Conservation (phyloP, 2,888 invertebrate species). For the Sicus ferrugineus region DNA sequence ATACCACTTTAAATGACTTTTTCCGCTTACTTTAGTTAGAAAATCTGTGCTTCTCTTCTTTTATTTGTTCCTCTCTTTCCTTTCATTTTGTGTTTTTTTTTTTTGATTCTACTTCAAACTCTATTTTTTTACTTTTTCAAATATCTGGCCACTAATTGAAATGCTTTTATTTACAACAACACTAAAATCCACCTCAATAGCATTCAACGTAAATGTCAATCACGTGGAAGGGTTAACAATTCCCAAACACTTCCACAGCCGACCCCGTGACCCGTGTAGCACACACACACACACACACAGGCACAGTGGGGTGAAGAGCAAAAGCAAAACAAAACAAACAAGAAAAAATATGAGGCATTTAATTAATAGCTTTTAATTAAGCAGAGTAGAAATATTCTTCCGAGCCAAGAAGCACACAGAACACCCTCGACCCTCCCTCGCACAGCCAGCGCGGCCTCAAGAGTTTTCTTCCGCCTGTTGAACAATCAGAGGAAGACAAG, state of each 20-base stretch:
- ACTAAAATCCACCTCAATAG: not conserved
- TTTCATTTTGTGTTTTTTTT: too few species aligned
- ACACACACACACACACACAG: not conserved
- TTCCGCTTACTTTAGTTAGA: too few species aligned
- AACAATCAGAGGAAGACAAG: conserved; percentile 28
- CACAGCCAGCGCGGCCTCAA: not conserved
- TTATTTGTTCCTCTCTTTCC: too few species aligned
- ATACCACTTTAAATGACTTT: too few species aligned
- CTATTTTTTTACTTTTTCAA: not conserved
- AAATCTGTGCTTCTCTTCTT: too few species aligned
- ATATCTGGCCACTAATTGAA: not conserved
- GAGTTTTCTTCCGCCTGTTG: conserved; percentile 31
- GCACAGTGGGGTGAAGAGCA: not conserved
- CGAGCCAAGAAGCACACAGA: not conserved
- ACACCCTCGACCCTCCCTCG: not conserved
- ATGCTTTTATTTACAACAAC: not conserved
- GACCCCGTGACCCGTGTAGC: too few species aligned
- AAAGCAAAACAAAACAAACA: not conserved
- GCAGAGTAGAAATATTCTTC: conserved; percentile 19
- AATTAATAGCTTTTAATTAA: conserved; percentile 35
- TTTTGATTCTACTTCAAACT: not conserved
- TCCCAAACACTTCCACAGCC: conserved; percentile 2
- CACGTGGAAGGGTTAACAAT: conserved; percentile 25
- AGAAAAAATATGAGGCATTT: conserved; percentile 23
- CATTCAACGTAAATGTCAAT: conserved; percentile 20